These are phyloP conservation scores for Amazonetta brasiliensis DNA, from an alignment of 2,797 vertebrate species.

Conservation along the genomic window DNA sequence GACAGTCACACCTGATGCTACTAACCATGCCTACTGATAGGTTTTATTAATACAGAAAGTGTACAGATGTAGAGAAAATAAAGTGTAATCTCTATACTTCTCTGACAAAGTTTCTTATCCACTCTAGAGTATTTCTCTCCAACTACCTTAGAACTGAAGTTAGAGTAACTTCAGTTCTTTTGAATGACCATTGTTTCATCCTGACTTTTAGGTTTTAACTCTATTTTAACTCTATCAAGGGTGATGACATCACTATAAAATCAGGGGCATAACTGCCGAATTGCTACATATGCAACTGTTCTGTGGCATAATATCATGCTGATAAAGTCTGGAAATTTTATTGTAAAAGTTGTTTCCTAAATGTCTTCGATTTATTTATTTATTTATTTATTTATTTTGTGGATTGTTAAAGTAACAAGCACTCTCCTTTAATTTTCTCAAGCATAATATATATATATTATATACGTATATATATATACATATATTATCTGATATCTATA, in stretches of 20 bases:
- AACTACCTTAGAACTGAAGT: no score
- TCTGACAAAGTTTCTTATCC: neutral
- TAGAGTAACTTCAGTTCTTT: neutral
- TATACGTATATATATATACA: no score
- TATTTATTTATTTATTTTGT: neutral
- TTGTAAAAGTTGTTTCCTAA: neutral
- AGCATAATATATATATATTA: neutral
- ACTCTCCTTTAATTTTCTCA: neutral
- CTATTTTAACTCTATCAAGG: neutral
- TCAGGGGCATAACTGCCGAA: neutral
- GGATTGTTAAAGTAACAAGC: neutral
- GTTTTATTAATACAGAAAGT: neutral
- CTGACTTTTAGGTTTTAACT: neutral
- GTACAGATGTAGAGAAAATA: neutral
- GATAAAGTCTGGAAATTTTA: neutral
- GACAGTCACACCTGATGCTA: neutral
- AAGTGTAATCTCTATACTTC: no score
- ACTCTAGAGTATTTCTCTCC: neutral
- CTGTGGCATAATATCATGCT: neutral
- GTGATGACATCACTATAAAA: neutral
- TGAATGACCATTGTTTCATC: neutral
- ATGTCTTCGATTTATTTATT: neutral
- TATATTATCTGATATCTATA: neutral
- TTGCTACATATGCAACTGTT: neutral
- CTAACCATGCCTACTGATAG: neutral